Percentiles rank a stretch among this genome's conserved stretches.
Conservation (phyloP, 1,140 invertebrate species). For the Papilio helenus region DNA sequence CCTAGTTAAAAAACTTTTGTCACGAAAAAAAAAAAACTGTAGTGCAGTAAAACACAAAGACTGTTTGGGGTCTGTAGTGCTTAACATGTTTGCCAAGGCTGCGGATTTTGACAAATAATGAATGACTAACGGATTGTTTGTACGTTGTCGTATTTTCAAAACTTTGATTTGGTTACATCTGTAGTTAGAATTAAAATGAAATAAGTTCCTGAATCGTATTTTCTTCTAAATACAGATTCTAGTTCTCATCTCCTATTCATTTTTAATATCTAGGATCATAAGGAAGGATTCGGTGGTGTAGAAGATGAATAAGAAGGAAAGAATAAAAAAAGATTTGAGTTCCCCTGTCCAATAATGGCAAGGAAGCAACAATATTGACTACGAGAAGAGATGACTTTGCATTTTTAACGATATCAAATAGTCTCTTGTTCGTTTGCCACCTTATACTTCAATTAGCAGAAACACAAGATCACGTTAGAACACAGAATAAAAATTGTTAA, state of each 20-base stretch:
- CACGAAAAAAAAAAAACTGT: slow-evolving; percentile 17
- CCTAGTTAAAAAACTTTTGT: slow-evolving; percentile 24
- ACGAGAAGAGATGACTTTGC: too few species aligned
- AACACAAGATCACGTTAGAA: neutral
- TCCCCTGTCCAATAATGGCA: too few species aligned
- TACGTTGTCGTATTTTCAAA: neutral
- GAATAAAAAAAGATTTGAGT: too few species aligned
- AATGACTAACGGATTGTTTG: neutral
- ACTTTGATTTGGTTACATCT: neutral
- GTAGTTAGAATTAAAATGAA: neutral
- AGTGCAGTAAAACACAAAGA: slow-evolving; percentile 28
- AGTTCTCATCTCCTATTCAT: too few species aligned
- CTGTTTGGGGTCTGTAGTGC: slow-evolving; percentile 26
- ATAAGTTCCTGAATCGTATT: too few species aligned
- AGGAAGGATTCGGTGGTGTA: too few species aligned
- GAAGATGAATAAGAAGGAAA: too few species aligned
- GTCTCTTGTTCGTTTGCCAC: too few species aligned
- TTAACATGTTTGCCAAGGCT: slow-evolving; percentile 25
- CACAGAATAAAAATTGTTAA: slow-evolving; percentile 15
- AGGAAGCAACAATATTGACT: too few species aligned
- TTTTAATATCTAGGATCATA: too few species aligned
- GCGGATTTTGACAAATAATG: slow-evolving; percentile 10
- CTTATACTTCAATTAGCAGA: neutral
- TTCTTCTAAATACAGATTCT: too few species aligned
- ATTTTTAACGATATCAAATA: too few species aligned